A percentile compares a stretch with the other conserved stretches of the same genome.
These are phyloP conservation scores for Eufriesea mexicana DNA, from an alignment of 1,140 invertebrate species.

Conservation along the genomic window DNA sequence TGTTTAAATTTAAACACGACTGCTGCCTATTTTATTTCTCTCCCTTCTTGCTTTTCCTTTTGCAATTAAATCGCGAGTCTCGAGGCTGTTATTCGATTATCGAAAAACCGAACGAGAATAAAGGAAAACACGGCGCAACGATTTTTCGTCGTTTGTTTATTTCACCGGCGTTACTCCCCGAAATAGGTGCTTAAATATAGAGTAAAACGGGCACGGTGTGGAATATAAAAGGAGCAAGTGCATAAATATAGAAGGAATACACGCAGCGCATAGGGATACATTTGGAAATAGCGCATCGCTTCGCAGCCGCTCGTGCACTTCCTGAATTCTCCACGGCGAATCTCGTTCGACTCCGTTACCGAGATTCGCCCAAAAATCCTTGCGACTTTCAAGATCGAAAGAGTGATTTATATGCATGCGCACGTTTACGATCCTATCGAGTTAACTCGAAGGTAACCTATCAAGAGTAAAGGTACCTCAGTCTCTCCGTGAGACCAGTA, in stretches of 20 bases:
- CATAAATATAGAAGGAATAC: no score
- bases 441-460: conserved; percentile 70
- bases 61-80: neutral
- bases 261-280: no score
- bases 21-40: neutral
- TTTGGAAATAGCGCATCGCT: neutral
- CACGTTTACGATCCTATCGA: conserved; percentile 64
- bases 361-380: conserved; percentile 28
- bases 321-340: no score
- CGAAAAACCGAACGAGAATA: no score
- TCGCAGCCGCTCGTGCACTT: neutral
- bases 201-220: no score
- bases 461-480: conserved; percentile 61
- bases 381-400: conserved; percentile 33
- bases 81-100: neutral
- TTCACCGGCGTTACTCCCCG: no score
- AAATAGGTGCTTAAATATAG: no score
- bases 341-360: neutral
- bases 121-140: no score
- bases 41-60: no score
- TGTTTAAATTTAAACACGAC: neutral
- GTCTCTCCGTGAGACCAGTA: conserved; percentile 63
- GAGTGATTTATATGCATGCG: conserved; percentile 56
- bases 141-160: no score
- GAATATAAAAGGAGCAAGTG: neutral